phyloP scores from a whole-genome alignment of 2,113 vertebrate genomes.

The Seriola rivoliana region DNA sequence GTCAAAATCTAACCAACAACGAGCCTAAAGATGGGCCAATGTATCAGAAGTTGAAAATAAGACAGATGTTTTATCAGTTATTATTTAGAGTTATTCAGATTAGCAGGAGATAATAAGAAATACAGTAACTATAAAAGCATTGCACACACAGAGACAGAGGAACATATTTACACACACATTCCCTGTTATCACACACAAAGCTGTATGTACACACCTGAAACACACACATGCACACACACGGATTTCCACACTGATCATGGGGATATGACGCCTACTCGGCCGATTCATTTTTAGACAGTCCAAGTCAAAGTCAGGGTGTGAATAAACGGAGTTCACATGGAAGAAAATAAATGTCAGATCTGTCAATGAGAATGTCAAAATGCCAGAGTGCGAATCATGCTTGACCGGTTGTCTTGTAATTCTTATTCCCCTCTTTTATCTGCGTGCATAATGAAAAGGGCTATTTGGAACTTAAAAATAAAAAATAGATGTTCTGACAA shows the following conservation, averaged over 20 bases:
- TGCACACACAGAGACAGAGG: slow-evolving; percentile 1
- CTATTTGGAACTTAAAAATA: slow-evolving; percentile 8
- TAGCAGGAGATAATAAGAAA: not conserved
- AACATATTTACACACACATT: not conserved
- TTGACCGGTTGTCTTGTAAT: not conserved
- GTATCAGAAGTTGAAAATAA: not conserved
- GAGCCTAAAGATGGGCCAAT: not conserved
- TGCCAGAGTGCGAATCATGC: slow-evolving; percentile 41
- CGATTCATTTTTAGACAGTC: slow-evolving; percentile 11
- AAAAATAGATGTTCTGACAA: not conserved
- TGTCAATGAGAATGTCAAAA: slow-evolving; percentile 40
- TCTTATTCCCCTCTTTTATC: slow-evolving; percentile 21
- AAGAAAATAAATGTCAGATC: slow-evolving; percentile 44
- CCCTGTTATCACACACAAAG: slow-evolving; percentile 22
- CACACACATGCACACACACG: slow-evolving; percentile 23
- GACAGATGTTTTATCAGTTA: not conserved
- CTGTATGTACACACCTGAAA: not conserved
- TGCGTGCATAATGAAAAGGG: not conserved
- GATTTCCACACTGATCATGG: slow-evolving; percentile 30
- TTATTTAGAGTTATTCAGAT: not conserved
- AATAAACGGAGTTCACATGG: slow-evolving; percentile 23
- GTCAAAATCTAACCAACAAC: not conserved
- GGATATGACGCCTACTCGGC: slow-evolving; percentile 15
- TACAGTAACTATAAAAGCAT: not conserved
- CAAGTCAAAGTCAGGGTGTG: slow-evolving; percentile 41